A percentile compares a stretch with the other conserved stretches of the same genome.
Conservation (phyloP, 1,140 invertebrate species). For the Acromyrmex heyeri region DNA sequence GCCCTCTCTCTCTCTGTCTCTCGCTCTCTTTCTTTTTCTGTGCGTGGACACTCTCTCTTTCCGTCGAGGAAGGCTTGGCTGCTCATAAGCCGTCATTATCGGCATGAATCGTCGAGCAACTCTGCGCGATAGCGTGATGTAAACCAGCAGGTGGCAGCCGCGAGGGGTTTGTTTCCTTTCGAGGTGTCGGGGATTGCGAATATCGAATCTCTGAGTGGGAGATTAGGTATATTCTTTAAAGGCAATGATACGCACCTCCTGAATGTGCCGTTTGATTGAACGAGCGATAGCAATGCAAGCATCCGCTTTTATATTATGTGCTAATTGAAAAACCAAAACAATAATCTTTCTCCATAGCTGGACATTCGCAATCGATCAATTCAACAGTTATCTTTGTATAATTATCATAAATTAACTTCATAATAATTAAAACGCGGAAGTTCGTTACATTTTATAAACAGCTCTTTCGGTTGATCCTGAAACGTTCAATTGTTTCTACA, state of each 20-base stretch:
- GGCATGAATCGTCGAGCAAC: constrained; percentile 51
- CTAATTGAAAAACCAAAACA: constrained; percentile 39
- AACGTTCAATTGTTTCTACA: no score
- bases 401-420: background rate
- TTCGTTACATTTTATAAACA: background rate
- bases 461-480: background rate
- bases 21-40: background rate
- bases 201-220: constrained; percentile 31
- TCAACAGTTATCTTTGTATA: no score
- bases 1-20: background rate
- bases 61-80: constrained; percentile 11
- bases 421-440: background rate
- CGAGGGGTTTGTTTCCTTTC: constrained; percentile 35
- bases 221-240: constrained; percentile 43
- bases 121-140: constrained; percentile 46
- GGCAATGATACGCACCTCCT: background rate
- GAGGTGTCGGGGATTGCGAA: constrained; percentile 29
- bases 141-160: constrained; percentile 43
- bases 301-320: background rate
- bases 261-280: constrained; percentile 30
- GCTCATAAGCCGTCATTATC: constrained; percentile 54
- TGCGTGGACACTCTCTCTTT: constrained; percentile 20
- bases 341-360: background rate
- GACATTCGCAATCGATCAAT: background rate
- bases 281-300: constrained; percentile 2